These are phyloP conservation scores for Macrobrachium rosenbergii DNA, from an alignment of 1,140 invertebrate species.

Conservation along the genomic window DNA sequence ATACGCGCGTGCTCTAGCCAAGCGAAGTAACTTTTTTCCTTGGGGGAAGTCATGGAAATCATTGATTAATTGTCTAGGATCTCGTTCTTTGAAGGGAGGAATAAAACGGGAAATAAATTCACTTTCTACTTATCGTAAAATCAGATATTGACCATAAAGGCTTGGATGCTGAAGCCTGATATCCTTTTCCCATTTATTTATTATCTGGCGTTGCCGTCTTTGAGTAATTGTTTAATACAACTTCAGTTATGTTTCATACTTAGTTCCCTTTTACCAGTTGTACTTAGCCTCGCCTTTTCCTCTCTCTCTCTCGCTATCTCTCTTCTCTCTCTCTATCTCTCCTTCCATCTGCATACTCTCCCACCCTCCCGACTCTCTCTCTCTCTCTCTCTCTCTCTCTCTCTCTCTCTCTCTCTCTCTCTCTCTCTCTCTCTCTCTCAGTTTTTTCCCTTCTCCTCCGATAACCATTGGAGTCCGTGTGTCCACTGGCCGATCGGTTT, in stretches of 20 bases:
- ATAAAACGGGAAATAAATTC: too few species aligned
- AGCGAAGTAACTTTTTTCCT: too few species aligned
- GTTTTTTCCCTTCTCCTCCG: slow-evolving; percentile 34
- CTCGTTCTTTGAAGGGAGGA: too few species aligned
- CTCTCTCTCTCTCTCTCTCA: background rate
- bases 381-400: background rate
- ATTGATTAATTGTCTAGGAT: too few species aligned
- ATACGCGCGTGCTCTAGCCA: too few species aligned
- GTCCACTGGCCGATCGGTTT: slow-evolving; percentile 53
- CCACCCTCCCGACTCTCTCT: background rate
- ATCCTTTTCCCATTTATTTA: background rate
- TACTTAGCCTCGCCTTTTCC: background rate
- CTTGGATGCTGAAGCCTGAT: background rate
- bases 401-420: slow-evolving; percentile 14
- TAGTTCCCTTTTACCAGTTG: background rate
- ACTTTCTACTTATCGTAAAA: too few species aligned
- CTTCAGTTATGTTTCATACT: background rate
- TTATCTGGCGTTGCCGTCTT: too few species aligned
- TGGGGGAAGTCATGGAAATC: too few species aligned
- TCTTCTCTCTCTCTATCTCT: background rate
- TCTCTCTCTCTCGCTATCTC: background rate
- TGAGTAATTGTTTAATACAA: too few species aligned
- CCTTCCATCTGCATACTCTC: background rate
- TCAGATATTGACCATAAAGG: too few species aligned
- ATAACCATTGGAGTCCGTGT: slow-evolving; percentile 48